phyloP scores from a whole-genome alignment of 2,113 vertebrate species.

The Malaclemys terrapin region DNA sequence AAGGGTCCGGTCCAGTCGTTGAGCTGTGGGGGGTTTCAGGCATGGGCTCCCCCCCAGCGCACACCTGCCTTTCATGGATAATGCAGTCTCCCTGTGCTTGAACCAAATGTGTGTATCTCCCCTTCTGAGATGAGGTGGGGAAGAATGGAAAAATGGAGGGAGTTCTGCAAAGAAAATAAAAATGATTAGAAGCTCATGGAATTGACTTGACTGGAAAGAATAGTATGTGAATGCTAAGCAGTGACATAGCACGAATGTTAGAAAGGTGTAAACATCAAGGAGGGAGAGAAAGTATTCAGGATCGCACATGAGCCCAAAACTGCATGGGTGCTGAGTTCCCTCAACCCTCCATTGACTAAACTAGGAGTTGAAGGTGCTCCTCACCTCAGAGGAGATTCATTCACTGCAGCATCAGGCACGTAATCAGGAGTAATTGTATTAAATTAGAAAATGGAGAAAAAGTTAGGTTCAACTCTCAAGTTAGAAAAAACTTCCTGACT shows the following conservation, averaged over 20 bases:
- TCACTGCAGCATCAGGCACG: background rate
- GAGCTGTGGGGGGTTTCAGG: background rate
- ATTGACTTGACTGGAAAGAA: background rate
- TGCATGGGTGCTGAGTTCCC: background rate
- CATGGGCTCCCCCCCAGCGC: background rate
- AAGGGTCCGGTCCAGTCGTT: background rate
- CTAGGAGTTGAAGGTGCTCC: background rate
- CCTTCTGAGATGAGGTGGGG: background rate
- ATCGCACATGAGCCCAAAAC: background rate
- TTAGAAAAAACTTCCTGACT: background rate
- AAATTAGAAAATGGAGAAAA: background rate
- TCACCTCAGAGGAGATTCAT: background rate
- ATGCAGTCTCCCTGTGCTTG: background rate
- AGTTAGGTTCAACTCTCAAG: background rate
- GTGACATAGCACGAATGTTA: background rate
- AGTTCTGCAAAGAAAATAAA: background rate
- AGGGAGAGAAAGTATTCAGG: background rate
- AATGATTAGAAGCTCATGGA: background rate
- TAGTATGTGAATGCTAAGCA: background rate
- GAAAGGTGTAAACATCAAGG: background rate
- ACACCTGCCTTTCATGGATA: background rate
- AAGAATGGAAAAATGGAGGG: accelerated
- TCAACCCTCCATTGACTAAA: background rate
- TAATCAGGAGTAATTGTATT: background rate
- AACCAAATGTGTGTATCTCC: background rate